These are phyloP conservation scores for Xenopus petersii DNA, from an alignment of 2,797 vertebrate species.

Conservation along the genomic window DNA sequence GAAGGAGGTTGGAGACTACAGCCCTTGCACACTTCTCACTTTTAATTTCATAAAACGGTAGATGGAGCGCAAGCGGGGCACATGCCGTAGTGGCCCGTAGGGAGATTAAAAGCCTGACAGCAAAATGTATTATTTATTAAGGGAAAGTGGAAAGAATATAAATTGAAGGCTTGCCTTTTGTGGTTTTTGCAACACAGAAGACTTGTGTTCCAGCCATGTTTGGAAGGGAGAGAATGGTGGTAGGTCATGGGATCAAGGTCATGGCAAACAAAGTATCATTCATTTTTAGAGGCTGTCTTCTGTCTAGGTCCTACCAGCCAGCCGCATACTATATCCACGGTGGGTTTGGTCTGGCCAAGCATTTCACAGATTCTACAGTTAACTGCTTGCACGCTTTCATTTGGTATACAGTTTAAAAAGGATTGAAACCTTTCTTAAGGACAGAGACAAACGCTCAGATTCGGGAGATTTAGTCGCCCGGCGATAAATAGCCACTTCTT, in stretches of 20 bases:
- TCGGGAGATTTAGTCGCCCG: no score
- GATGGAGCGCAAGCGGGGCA: conserved; percentile 7
- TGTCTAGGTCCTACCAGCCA: no score
- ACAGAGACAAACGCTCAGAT: no score
- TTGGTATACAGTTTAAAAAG: no score
- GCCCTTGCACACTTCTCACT: conserved; percentile 3
- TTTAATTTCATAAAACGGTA: conserved; percentile 29
- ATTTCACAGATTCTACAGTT: no score
- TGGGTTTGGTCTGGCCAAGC: no score
- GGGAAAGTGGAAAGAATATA: conserved; percentile 22
- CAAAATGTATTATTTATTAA: conserved; percentile 40
- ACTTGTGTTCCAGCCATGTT: conserved; percentile 21
- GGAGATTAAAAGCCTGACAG: conserved; percentile 18
- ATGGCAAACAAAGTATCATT: conserved; percentile 19
- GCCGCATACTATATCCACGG: no score
- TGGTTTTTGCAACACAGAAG: conserved; percentile 23
- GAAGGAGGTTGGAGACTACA: conserved; percentile 10
- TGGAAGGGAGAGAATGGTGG: conserved; percentile 13
- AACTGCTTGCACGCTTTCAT: no score
- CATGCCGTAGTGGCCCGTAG: conserved; percentile 14
- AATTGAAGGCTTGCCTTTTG: conserved; percentile 30
- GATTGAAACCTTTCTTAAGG: no score
- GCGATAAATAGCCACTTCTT: no score
- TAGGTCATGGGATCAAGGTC: conserved; percentile 35
- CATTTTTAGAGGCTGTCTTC: not conserved